Conservation (phyloP, 2,888 invertebrate genomes). For the Pristionchus arcanus region DNA sequence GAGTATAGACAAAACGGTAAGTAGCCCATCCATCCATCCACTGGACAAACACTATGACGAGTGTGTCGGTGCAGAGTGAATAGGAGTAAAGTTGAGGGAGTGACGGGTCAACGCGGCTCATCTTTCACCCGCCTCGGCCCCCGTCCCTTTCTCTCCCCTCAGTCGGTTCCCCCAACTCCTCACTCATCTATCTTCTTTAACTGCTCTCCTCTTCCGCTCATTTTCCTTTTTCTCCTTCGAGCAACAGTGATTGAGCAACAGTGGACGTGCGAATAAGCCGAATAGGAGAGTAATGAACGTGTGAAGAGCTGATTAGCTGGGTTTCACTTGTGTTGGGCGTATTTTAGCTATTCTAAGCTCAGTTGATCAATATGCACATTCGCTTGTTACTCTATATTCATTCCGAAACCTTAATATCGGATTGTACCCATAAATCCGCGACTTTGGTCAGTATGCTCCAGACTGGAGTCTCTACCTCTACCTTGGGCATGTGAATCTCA, state of each 20-base stretch:
- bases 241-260: conserved; percentile 40
- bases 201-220: not conserved
- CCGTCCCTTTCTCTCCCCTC: not conserved
- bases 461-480: not conserved
- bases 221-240: not conserved
- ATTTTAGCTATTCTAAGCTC: not conserved
- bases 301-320: not conserved
- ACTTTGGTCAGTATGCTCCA: not conserved
- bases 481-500: conserved; percentile 15
- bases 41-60: conserved; percentile 5
- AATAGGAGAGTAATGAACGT: conserved; percentile 28
- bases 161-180: not conserved
- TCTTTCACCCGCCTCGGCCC: not conserved
- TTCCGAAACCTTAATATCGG: too few species aligned
- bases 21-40: not conserved
- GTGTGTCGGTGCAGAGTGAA: not conserved
- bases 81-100: conserved; percentile 39
- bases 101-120: conserved; percentile 35
- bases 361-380: not conserved
- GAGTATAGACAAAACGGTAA: not conserved
- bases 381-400: too few species aligned
- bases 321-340: not conserved
- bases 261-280: not conserved
- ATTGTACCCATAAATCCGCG: not conserved
- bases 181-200: conserved; percentile 22